These are phyloP conservation scores for Andinoacara biseriatus DNA, from an alignment of 2,113 vertebrate genomes.

Conservation along the genomic window DNA sequence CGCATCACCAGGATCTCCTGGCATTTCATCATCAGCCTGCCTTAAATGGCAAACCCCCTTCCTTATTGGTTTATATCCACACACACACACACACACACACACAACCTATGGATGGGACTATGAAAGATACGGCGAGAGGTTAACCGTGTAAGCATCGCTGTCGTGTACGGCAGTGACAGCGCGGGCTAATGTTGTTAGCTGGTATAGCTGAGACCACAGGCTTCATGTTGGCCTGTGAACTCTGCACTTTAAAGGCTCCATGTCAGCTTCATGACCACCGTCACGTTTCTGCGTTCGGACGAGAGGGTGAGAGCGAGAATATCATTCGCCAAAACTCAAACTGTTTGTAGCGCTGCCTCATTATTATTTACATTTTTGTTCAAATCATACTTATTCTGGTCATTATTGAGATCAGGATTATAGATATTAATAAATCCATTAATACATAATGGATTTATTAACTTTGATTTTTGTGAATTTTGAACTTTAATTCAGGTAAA, in stretches of 20 bases:
- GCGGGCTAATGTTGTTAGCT: background rate
- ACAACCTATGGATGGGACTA: background rate
- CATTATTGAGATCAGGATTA: too few relatives aligned
- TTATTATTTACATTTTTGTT: too few relatives aligned
- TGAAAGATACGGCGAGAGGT: slow-evolving; percentile 30
- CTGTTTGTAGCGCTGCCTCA: too few relatives aligned
- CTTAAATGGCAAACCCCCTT: slow-evolving; percentile 53
- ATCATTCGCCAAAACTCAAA: background rate
- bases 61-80: slow-evolving; percentile 57
- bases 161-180: background rate
- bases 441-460: too few relatives aligned
- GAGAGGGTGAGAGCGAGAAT: background rate
- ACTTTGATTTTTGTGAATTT: too few relatives aligned
- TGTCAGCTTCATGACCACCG: background rate
- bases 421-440: too few relatives aligned
- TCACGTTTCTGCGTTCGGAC: background rate
- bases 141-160: slow-evolving; percentile 46
- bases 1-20: slow-evolving; percentile 56
- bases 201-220: background rate
- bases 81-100: slow-evolving; percentile 22
- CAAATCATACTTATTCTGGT: too few relatives aligned
- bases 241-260: background rate
- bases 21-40: slow-evolving; percentile 63
- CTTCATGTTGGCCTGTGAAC: background rate
- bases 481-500: too few relatives aligned